Percentiles rank a stretch among this genome's conserved stretches.
These are phyloP conservation scores for Pagrus major DNA, from an alignment of 2,113 vertebrate genomes.

Conservation along the genomic window DNA sequence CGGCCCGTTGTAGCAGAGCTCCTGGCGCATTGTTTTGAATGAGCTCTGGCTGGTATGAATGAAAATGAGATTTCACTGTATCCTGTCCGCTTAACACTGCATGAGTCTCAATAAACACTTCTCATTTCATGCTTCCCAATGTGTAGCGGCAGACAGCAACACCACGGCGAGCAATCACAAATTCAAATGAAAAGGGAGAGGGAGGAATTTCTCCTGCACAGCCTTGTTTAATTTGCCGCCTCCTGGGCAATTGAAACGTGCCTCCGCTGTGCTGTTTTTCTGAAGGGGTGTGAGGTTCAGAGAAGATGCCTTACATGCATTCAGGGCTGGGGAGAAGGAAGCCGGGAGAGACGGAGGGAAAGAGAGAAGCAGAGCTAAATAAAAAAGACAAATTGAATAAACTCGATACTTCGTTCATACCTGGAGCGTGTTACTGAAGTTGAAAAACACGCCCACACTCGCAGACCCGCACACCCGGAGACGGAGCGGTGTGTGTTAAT, in stretches of 20 bases:
- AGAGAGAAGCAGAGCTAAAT: conserved; percentile 25
- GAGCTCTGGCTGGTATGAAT: conserved; percentile 55
- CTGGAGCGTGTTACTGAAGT: conserved; percentile 53
- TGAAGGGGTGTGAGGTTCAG: conserved; percentile 56
- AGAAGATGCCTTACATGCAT: conserved; percentile 53
- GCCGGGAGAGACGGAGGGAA: background rate
- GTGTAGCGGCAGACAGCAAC: conserved; percentile 64
- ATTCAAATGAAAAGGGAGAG: conserved; percentile 74
- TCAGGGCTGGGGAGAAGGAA: conserved; percentile 16
- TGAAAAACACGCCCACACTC: conserved; percentile 42
- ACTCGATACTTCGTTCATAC: conserved; percentile 50
- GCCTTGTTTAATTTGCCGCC: conserved; percentile 76
- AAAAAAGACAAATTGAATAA: conserved; percentile 65
- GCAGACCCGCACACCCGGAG: conserved; percentile 34
- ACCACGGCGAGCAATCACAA: conserved; percentile 66
- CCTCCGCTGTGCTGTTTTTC: conserved; percentile 60
- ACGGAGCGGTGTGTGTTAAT: conserved; percentile 60
- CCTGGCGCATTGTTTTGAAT: conserved; percentile 60
- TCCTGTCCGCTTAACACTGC: conserved; percentile 64
- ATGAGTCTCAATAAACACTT: conserved; percentile 70
- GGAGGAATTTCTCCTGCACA: conserved; percentile 64
- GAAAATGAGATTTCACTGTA: conserved; percentile 72
- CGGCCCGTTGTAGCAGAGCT: conserved; percentile 30
- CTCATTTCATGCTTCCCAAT: conserved; percentile 78
- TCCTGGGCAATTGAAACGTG: conserved; percentile 66